Conservation (phyloP, 2,888 invertebrate species). For the Trileptium ribeirensis region DNA sequence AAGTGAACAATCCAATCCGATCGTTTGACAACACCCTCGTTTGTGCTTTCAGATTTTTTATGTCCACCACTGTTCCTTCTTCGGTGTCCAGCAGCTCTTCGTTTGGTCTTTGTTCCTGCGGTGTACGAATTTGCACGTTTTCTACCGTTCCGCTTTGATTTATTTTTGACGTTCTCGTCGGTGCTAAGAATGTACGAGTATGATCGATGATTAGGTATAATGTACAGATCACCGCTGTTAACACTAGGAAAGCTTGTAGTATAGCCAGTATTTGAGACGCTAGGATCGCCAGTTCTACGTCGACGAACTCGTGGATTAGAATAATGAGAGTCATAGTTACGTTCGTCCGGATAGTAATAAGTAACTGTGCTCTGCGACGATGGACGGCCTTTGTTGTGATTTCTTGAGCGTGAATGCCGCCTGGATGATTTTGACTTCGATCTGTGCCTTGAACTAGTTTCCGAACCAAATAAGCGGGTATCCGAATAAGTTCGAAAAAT, state of each 20-base stretch:
- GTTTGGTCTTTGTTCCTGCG: neutral
- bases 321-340: neutral
- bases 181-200: neutral
- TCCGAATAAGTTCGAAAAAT: neutral
- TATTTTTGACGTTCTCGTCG: neutral
- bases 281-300: neutral
- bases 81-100: neutral
- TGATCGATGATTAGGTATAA: neutral
- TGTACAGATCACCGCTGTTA: neutral
- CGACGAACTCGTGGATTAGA: neutral
- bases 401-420: neutral
- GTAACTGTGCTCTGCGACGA: neutral
- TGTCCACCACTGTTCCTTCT: neutral
- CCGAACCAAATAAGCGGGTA: neutral
- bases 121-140: neutral
- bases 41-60: neutral
- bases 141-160: neutral
- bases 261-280: neutral
- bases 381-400: neutral
- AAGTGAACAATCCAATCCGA: slow-evolving; percentile 5
- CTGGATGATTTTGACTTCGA: neutral
- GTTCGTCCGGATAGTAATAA: neutral
- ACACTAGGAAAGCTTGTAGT: neutral
- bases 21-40: slow-evolving; percentile 17
- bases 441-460: neutral